Evolutionary conservation across 2,888 invertebrate genomes (phyloP).

Genomic region (Drosophila kuntzei): DNA sequence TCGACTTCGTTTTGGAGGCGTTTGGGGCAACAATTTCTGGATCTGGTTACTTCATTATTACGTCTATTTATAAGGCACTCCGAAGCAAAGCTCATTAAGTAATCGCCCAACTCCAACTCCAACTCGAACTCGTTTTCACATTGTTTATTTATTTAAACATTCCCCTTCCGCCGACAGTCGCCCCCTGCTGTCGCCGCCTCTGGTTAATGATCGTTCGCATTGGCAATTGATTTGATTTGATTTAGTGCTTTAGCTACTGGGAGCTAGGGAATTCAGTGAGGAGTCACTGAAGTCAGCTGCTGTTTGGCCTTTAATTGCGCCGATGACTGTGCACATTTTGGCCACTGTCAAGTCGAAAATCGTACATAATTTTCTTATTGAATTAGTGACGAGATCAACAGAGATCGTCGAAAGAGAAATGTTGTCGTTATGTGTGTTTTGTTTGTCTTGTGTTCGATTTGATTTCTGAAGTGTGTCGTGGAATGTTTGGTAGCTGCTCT

Average conservation of each 20-base stretch:
- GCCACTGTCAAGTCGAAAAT: constrained; percentile 62
- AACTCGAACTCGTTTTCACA: constrained; percentile 64
- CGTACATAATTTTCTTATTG: constrained; percentile 75
- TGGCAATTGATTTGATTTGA: constrained; percentile 78
- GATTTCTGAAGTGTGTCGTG: constrained; percentile 77
- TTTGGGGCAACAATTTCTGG: constrained; percentile 41
- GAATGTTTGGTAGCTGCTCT: constrained; percentile 73
- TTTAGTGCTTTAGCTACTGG: constrained; percentile 67
- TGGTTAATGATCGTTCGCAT: constrained; percentile 73
- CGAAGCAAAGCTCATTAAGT: constrained; percentile 78
- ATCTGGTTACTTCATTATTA: constrained; percentile 81
- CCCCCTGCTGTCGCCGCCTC: constrained; percentile 7
- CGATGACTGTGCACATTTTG: constrained; percentile 58
- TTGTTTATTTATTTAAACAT: constrained; percentile 78
- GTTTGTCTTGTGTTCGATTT: constrained; percentile 68
- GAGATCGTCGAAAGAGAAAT: constrained; percentile 54
- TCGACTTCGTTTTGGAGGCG: constrained; percentile 18
- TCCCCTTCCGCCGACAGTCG: constrained; percentile 12
- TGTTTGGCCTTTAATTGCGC: constrained; percentile 80
- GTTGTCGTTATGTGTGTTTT: constrained; percentile 38
- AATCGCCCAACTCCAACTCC: constrained; percentile 60
- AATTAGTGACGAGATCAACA: constrained; percentile 60
- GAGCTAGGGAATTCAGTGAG: constrained; percentile 12
- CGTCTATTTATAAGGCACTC: constrained; percentile 73
- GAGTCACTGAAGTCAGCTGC: constrained; percentile 61